phyloP scores from a whole-genome alignment of 2,797 vertebrate species.

The Lemur catta region DNA sequence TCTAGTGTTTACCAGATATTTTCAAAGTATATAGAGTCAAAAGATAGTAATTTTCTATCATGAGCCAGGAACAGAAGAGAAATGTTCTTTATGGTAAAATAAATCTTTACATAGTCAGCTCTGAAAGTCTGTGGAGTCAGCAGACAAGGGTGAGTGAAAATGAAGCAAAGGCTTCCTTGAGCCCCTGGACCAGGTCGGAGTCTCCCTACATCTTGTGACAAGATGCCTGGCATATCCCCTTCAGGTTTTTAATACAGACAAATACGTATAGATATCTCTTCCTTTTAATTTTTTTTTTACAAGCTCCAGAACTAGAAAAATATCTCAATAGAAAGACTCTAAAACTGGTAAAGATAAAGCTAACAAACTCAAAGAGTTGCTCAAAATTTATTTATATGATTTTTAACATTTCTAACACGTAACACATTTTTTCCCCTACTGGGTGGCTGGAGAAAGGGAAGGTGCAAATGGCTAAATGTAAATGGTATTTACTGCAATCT shows the following conservation, averaged over 20 bases:
- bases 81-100: background rate
- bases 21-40: constrained; percentile 10
- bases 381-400: background rate
- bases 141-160: background rate
- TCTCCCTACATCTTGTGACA: background rate
- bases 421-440: background rate
- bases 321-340: background rate
- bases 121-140: background rate
- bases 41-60: background rate
- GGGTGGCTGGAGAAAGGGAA: background rate
- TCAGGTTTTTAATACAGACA: background rate
- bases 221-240: background rate
- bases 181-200: too few relatives aligned
- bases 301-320: background rate
- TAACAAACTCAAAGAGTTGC: background rate
- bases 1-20: background rate
- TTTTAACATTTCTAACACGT: background rate
- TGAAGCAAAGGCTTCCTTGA: background rate
- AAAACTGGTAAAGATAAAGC: background rate
- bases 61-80: background rate
- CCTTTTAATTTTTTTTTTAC: background rate
- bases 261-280: background rate
- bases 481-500: background rate
- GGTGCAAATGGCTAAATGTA: background rate
- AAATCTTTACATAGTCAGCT: background rate